These are phyloP conservation scores for Echinometra lucunter DNA, from an alignment of 53 echinoderm and acorn worm species.

Conservation along the genomic window DNA sequence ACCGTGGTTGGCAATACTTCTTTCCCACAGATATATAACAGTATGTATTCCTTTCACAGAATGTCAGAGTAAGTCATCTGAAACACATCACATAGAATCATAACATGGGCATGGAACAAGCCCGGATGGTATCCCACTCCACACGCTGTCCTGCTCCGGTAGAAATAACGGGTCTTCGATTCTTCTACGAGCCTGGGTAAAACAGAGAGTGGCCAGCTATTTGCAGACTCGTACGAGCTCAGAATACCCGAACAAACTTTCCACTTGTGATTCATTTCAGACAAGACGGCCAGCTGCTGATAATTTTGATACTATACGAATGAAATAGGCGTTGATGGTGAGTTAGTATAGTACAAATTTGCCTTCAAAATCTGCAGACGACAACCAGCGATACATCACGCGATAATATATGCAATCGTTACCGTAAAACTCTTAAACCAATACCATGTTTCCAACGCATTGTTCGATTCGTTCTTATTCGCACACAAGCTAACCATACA, in stretches of 20 bases:
- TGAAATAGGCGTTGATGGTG: neutral
- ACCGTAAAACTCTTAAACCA: neutral
- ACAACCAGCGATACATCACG: neutral
- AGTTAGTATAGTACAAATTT: neutral
- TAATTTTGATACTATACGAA: neutral
- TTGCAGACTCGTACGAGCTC: constrained; percentile 32
- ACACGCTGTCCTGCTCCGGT: neutral
- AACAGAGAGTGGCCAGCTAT: constrained; percentile 39
- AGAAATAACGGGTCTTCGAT: neutral
- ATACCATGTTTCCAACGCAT: neutral
- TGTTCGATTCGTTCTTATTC: neutral
- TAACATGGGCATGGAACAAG: neutral
- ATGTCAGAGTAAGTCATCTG: neutral
- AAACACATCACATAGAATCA: constrained; percentile 6
- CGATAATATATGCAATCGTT: neutral
- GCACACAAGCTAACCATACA: neutral
- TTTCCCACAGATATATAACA: neutral
- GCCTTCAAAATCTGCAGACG: neutral
- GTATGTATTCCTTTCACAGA: constrained; percentile 7
- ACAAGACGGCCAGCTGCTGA: neutral
- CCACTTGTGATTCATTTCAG: neutral
- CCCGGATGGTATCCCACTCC: neutral
- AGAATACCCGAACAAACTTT: constrained; percentile 42
- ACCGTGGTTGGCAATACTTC: neutral
- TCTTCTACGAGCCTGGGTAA: neutral